Base-by-base conservation (phyloP, 2,113 vertebrate species). In the Chaetodon trifascialis region DNA sequence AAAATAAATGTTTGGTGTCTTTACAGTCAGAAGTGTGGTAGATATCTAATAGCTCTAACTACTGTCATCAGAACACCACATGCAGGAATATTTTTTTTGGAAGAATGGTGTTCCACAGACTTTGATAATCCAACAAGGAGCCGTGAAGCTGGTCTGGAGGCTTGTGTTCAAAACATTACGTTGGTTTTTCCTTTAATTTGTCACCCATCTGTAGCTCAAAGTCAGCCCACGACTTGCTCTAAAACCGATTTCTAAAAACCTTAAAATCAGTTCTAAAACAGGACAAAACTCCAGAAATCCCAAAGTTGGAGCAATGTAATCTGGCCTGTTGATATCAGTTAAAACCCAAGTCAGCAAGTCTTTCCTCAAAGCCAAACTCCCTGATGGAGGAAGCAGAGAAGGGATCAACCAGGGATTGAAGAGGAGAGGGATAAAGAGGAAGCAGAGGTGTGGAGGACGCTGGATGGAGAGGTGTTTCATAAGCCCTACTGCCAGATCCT, bases 401-500 rank as follows among this genome's bases (percentile, higher is more conserved):
- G n/a, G n/a, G 36, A 59, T 86, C 19, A 72, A 54, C 30, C 0
- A 5, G 64, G 74, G 64, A 79, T 44, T 84, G 68, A 71, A 69
- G 79, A 73, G 16, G 34, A 76, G 68, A 73, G 40, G 79, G 65
- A 81, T 54, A 67, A 59, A 73, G 67, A 82, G 80, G 80, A 83
- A 84, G 65, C 56, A 78, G 82, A 65, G 79, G 72, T 79, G 55
- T 46, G 77, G 73, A 81, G 75, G 87, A 70, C 67, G 60, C 69
- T 78, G 46, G 71, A 86, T 63, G 42, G 46, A 87, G 84, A 87
- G 86, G 85, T 90, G 88, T 93, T 91, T 89, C 85, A 91, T 90
- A 86, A 87, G 68, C 69, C 56, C 34, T 51, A 55, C 23, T 1
- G 69, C 87, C 44, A 74, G 55, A 84, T 72, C 71, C 72, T 81